Conservation (phyloP, 2,797 vertebrate species). For the Danio tinwini region DNA sequence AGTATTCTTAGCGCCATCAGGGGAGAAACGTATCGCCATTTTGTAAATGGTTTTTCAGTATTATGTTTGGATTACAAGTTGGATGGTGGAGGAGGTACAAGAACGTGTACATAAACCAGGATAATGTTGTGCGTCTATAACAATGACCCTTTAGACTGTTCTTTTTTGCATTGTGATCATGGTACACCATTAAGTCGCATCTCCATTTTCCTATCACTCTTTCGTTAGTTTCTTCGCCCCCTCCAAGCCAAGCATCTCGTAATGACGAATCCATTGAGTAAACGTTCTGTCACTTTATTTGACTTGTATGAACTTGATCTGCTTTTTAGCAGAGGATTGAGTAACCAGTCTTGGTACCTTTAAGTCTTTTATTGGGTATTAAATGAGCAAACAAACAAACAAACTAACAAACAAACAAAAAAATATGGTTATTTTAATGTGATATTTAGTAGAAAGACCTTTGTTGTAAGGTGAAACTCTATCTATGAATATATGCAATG, state of each 20-base stretch:
- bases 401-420: slow-evolving; percentile 43
- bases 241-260: not conserved
- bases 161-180: slow-evolving; percentile 65
- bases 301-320: slow-evolving; percentile 75
- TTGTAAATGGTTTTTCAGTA: slow-evolving; percentile 51
- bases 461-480: slow-evolving; percentile 78
- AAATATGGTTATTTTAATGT: slow-evolving; percentile 77
- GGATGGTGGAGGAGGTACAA: slow-evolving; percentile 64
- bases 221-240: slow-evolving; percentile 35
- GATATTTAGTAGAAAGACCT: slow-evolving; percentile 79
- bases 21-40: slow-evolving; percentile 45
- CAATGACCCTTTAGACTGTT: slow-evolving; percentile 49
- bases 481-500: slow-evolving; percentile 83
- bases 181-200: slow-evolving; percentile 65
- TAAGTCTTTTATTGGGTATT: slow-evolving; percentile 71
- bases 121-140: slow-evolving; percentile 62
- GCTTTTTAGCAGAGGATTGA: slow-evolving; percentile 81
- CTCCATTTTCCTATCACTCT: slow-evolving; percentile 25
- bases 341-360: slow-evolving; percentile 85
- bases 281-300: slow-evolving; percentile 75
- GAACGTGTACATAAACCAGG: slow-evolving; percentile 59
- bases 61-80: slow-evolving; percentile 8
- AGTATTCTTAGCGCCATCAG: slow-evolving; percentile 36
- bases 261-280: slow-evolving; percentile 67
- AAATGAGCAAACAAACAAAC: slow-evolving; percentile 44